Evolutionary conservation across 1,140 invertebrate species (phyloP).

Genomic region (Drosophila fuyamai): DNA sequence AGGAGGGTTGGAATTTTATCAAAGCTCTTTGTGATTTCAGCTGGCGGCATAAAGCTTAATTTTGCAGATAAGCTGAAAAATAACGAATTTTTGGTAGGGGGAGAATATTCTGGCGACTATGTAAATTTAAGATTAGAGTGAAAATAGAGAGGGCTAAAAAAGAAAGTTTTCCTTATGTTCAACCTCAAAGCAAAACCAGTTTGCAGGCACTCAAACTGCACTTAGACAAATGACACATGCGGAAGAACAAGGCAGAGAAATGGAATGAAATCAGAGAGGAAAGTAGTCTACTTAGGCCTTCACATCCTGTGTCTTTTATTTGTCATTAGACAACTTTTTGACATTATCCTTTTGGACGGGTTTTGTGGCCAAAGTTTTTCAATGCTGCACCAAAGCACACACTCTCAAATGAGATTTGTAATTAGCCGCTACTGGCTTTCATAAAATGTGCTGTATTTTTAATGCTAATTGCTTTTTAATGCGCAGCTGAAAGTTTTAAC

Average conservation of each 20-base stretch:
- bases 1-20: constrained; percentile 2
- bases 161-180: neutral
- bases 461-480: constrained; percentile 79
- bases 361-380: constrained; percentile 49
- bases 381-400: constrained; percentile 12
- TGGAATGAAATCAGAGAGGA: neutral
- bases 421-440: constrained; percentile 56
- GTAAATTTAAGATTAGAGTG: no score
- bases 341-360: constrained; percentile 49
- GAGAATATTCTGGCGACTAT: no score
- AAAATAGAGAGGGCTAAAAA: neutral
- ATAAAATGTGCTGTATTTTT: constrained; percentile 53
- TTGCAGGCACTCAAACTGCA: constrained; percentile 60
- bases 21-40: constrained; percentile 20
- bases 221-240: constrained; percentile 48
- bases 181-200: constrained; percentile 9
- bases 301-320: constrained; percentile 42
- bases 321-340: constrained; percentile 76
- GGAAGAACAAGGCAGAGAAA: no score
- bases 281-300: constrained; percentile 15
- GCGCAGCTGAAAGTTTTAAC: constrained; percentile 57
- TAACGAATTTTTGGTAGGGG: neutral
- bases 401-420: constrained; percentile 57
- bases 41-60: neutral
- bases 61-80: no score